phyloP scores from a whole-genome alignment of 2,797 vertebrate species.

The Lacerta bilineata region DNA sequence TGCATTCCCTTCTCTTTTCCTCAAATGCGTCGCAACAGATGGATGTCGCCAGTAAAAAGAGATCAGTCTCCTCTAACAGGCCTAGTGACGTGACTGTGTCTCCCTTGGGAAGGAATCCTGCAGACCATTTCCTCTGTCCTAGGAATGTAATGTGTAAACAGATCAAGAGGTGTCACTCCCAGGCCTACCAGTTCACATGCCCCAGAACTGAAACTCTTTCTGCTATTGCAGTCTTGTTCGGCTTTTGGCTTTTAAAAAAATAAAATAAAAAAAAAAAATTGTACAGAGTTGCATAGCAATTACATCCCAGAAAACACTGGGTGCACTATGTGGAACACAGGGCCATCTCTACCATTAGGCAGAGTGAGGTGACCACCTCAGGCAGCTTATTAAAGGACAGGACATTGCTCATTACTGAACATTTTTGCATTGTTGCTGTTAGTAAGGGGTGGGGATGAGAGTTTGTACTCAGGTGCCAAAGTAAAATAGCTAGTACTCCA shows the following conservation, averaged over 20 bases:
- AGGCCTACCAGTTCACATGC: slow-evolving; percentile 74
- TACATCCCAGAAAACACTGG: background rate
- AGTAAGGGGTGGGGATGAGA: background rate
- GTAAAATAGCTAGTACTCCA: background rate
- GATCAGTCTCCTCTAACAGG: slow-evolving; percentile 17
- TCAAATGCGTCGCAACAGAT: slow-evolving; percentile 57
- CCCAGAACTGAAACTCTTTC: slow-evolving; percentile 21
- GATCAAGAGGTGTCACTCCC: slow-evolving; percentile 48
- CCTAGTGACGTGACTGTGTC: slow-evolving; percentile 61
- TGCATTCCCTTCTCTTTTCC: slow-evolving; percentile 35
- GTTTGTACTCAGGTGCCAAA: background rate
- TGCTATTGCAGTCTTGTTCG: background rate
- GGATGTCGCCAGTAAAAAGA: slow-evolving; percentile 33
- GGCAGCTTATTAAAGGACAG: no score
- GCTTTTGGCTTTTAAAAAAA: background rate
- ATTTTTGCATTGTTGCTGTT: background rate
- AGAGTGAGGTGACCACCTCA: no score
- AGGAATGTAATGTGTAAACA: slow-evolving; percentile 77
- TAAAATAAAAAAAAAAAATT: no score
- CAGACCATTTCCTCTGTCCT: slow-evolving; percentile 71
- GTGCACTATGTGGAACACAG: background rate
- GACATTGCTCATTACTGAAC: background rate
- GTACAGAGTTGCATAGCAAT: background rate
- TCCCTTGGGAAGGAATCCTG: slow-evolving; percentile 70
- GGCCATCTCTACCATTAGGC: background rate